A percentile compares a stretch with the other conserved stretches of the same genome.
These are phyloP conservation scores for Ctena decussata DNA, from an alignment of 2,888 invertebrate genomes.

Conservation along the genomic window DNA sequence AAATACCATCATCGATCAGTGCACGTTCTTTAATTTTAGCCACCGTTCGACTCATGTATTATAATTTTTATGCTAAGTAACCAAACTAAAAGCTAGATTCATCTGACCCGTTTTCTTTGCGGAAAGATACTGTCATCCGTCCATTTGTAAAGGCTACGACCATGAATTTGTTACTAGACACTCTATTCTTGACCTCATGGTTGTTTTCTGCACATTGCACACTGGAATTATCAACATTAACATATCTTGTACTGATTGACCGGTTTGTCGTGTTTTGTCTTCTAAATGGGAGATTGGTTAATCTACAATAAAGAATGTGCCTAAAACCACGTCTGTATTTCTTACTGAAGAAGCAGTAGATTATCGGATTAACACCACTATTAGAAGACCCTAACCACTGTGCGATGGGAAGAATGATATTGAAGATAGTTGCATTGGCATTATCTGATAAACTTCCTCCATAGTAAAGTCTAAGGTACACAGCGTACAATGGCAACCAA, in stretches of 20 bases:
- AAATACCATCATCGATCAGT: no score
- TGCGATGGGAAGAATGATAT: constrained; percentile 92
- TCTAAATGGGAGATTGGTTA: constrained; percentile 17
- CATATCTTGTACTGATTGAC: constrained; percentile 48
- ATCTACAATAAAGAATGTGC: constrained; percentile 61
- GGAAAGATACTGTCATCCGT: constrained; percentile 66
- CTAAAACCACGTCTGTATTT: constrained; percentile 96
- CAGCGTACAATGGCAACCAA: constrained; percentile 96
- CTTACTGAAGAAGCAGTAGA: constrained; percentile 98
- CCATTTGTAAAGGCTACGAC: constrained; percentile 67
- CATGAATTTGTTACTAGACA: constrained; percentile 61
- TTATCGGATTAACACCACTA: constrained; percentile 97
- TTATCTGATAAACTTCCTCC: constrained; percentile 6
- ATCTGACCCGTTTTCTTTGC: constrained; percentile 62
- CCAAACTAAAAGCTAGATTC: constrained; percentile 52
- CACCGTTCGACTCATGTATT: no score
- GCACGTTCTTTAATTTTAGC: no score
- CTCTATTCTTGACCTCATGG: constrained; percentile 28
- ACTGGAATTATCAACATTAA: constrained; percentile 50
- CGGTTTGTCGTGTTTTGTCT: constrained; percentile 41
- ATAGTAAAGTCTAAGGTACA: constrained; percentile 90
- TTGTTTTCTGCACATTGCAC: constrained; percentile 20
- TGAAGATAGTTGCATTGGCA: constrained; percentile 90
- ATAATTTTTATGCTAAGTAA: no score
- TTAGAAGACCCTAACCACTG: constrained; percentile 98